Conservation (phyloP, 2,797 vertebrate species). For the Carapus acus region DNA sequence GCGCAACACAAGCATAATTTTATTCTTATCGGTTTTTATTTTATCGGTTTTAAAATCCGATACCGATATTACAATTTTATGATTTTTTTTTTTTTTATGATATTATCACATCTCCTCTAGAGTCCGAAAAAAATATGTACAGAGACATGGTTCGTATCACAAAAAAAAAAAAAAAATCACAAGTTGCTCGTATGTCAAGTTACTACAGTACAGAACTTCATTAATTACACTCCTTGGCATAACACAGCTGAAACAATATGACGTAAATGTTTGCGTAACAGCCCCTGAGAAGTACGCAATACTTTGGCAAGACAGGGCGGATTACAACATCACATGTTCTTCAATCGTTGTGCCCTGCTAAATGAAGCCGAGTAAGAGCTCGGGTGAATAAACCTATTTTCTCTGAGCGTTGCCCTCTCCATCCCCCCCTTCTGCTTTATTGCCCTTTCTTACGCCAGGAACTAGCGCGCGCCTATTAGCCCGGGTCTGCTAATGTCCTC, state of each 20-base stretch:
- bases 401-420: slow-evolving; percentile 46
- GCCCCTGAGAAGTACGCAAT: slow-evolving; percentile 51
- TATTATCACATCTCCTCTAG: no score
- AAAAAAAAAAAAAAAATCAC: no score
- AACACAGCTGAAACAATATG: slow-evolving; percentile 60
- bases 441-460: slow-evolving; percentile 61
- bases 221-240: slow-evolving; percentile 53
- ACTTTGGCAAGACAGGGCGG: slow-evolving; percentile 49
- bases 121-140: no score
- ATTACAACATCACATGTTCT: slow-evolving; percentile 63
- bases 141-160: no score
- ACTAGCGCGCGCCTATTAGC: slow-evolving; percentile 59
- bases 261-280: slow-evolving; percentile 56
- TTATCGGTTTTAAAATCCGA: no score
- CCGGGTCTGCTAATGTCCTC: slow-evolving; percentile 65
- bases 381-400: slow-evolving; percentile 59
- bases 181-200: no score
- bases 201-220: slow-evolving; percentile 53
- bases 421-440: slow-evolving; percentile 47
- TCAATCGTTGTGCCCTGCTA: slow-evolving; percentile 52
- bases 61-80: no score
- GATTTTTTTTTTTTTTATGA: no score
- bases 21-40: no score
- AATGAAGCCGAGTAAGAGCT: slow-evolving; percentile 69
- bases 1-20: no score